phyloP scores from a whole-genome alignment of 2,797 vertebrate genomes.

The Cygnus olor region DNA sequence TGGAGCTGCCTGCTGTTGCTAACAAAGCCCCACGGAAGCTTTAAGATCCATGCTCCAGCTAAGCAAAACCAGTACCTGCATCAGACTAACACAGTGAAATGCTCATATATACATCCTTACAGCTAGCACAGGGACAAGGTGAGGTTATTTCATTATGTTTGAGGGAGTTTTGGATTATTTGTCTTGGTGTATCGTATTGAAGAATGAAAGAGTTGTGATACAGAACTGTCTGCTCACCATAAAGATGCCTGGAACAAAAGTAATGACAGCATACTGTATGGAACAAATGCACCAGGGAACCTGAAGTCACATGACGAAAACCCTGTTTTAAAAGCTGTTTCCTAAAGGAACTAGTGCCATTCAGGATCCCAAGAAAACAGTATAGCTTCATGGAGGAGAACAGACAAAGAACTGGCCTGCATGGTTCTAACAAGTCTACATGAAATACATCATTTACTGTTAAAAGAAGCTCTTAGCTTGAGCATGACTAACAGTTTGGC shows the following conservation, averaged over 20 bases:
- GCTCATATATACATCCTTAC: neutral
- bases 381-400: neutral
- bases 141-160: neutral
- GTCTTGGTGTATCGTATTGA: neutral
- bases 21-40: neutral
- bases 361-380: neutral
- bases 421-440: neutral
- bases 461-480: neutral
- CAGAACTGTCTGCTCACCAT: neutral
- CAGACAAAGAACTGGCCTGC: neutral
- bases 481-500: neutral
- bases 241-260: neutral
- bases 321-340: neutral
- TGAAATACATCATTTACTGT: neutral
- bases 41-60: neutral
- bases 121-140: neutral
- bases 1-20: rapidly evolving
- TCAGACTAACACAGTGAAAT: neutral
- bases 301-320: neutral
- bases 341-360: neutral
- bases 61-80: neutral
- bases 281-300: neutral
- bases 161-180: neutral
- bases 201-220: neutral
- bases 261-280: neutral